Evolutionary conservation across 2,888 invertebrate species (phyloP).

Genomic region (Dasysyrphus albostriatus): DNA sequence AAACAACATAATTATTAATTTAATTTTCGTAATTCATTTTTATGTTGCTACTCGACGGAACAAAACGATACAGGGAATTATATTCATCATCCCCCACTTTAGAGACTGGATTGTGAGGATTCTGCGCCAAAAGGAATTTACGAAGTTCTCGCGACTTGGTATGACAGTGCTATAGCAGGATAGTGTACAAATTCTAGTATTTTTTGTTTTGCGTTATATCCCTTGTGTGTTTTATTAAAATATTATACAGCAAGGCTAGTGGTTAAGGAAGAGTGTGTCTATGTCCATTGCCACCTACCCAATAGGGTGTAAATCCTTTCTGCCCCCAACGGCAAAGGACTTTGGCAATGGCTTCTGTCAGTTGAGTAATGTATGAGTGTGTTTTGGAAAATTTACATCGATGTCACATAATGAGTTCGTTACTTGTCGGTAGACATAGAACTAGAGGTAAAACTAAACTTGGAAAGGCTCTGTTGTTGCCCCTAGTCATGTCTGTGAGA

Average conservation of each 20-base stretch:
- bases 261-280: slow-evolving; percentile 1
- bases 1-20: slow-evolving; percentile 60
- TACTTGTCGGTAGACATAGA: slow-evolving; percentile 25
- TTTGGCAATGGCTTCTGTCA: slow-evolving; percentile 66
- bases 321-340: slow-evolving; percentile 36
- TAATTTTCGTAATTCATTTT: slow-evolving; percentile 54
- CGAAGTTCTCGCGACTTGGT: slow-evolving; percentile 43
- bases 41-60: slow-evolving; percentile 40
- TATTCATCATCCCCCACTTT: slow-evolving; percentile 34
- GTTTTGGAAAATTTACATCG: slow-evolving; percentile 42
- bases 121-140: slow-evolving; percentile 66
- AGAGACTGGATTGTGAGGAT: slow-evolving; percentile 50
- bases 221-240: slow-evolving; percentile 50
- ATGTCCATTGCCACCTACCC: slow-evolving; percentile 25
- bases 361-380: slow-evolving; percentile 65
- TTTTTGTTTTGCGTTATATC: slow-evolving; percentile 6
- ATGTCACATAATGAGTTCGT: slow-evolving; percentile 45
- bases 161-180: slow-evolving; percentile 27
- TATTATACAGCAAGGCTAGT: slow-evolving; percentile 36
- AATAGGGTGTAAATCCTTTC: slow-evolving; percentile 41
- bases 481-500: slow-evolving; percentile 66
- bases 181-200: slow-evolving; percentile 61
- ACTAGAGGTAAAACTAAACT: slow-evolving; percentile 32
- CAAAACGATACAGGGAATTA: slow-evolving; percentile 44
- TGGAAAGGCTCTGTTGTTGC: slow-evolving; percentile 60